Conservation (phyloP, 2,888 invertebrate genomes). For the Colostygia pectinataria region DNA sequence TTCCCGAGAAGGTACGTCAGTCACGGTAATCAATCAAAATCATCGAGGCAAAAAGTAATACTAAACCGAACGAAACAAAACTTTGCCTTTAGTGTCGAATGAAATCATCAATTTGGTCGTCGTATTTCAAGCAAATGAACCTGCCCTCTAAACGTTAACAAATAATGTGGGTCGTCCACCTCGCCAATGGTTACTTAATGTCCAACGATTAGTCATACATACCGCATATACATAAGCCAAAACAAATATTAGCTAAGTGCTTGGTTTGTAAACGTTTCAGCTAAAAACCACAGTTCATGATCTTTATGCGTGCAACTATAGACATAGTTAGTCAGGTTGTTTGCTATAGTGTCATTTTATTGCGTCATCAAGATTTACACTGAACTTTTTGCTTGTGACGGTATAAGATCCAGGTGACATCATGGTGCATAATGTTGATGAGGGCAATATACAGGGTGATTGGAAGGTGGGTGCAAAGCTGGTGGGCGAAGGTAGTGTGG, state of each 20-base stretch:
- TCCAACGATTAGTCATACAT: conserved; percentile 70
- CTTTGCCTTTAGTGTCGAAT: conserved; percentile 19
- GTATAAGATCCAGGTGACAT: conserved; percentile 10
- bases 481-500: too few relatives aligned
- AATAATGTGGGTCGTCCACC: conserved; percentile 75
- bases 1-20: conserved; percentile 65
- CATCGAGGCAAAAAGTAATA: conserved; percentile 18
- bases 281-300: conserved; percentile 53
- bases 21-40: conserved; percentile 54
- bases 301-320: conserved; percentile 36
- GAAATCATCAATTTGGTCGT: conserved; percentile 28
- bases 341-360: conserved; percentile 31
- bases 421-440: conserved; percentile 12
- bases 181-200: conserved; percentile 71
- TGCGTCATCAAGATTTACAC: conserved; percentile 38
- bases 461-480: too few relatives aligned
- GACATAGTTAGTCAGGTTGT: conserved; percentile 46
- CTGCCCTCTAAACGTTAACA: conserved; percentile 57
- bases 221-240: conserved; percentile 53
- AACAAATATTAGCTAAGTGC: conserved; percentile 64
- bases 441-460: conserved; percentile 1
- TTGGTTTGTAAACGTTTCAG: conserved; percentile 49
- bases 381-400: conserved; percentile 13
- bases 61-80: conserved; percentile 5
- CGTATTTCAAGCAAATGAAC: conserved; percentile 56